Evolutionary conservation across 2,888 invertebrate genomes (phyloP).

Genomic region (Strigamia transsilvanica): DNA sequence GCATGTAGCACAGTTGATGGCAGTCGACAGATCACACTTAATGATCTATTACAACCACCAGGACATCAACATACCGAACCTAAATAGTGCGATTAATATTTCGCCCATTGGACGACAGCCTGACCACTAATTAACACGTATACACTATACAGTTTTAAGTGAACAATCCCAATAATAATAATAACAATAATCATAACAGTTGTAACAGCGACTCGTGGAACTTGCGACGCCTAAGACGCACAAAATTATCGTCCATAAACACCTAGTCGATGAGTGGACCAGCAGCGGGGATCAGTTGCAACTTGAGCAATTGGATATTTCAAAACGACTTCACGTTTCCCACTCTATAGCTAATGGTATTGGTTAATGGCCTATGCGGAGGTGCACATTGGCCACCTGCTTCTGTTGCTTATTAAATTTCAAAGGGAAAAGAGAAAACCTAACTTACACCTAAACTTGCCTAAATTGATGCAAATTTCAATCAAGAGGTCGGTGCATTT

Average conservation of each 20-base stretch:
- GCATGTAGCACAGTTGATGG: conserved; percentile 39
- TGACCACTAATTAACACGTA: conserved; percentile 43
- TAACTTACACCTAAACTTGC: conserved; percentile 34
- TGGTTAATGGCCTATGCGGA: conserved; percentile 42
- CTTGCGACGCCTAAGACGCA: conserved; percentile 12
- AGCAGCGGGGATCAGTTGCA: conserved; percentile 41
- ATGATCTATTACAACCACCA: conserved; percentile 32
- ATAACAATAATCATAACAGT: conserved; percentile 10
- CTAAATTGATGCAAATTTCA: conserved; percentile 44
- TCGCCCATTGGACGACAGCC: conserved; percentile 20
- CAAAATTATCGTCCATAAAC: conserved; percentile 39
- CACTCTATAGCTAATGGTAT: conserved; percentile 31
- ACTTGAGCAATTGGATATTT: conserved; percentile 42
- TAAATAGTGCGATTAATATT: conserved; percentile 6
- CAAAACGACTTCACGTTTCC: conserved; percentile 42
- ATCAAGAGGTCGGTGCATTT: conserved; percentile 44
- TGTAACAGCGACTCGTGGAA: background rate
- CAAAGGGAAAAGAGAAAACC: conserved; percentile 30
- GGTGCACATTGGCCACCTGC: conserved; percentile 44
- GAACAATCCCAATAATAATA: conserved; percentile 28
- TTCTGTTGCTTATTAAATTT: conserved; percentile 44
- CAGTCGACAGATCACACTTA: conserved; percentile 41
- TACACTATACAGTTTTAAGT: background rate
- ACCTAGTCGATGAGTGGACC: conserved; percentile 36
- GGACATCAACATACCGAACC: conserved; percentile 28